Percentiles rank a stretch among this genome's conserved stretches.
Evolutionary conservation across 2,888 invertebrate species (phyloP).

Genomic region (Coenonympha arcania): DNA sequence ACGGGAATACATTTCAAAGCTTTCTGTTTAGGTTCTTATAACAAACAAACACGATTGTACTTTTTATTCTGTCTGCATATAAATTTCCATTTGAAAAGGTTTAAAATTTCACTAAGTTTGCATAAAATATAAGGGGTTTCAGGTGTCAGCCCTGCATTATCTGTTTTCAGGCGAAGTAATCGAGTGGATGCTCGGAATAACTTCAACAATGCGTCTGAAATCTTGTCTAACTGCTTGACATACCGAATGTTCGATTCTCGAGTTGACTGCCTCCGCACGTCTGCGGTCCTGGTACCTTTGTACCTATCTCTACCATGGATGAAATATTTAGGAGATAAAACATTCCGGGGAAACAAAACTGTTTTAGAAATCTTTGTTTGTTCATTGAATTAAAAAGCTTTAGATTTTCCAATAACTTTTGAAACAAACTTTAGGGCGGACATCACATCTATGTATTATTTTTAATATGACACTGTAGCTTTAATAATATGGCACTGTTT

Average conservation of each 20-base stretch:
- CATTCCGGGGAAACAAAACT: background rate
- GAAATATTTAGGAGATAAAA: conserved; percentile 19
- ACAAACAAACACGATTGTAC: too few species aligned
- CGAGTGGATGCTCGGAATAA: conserved; percentile 55
- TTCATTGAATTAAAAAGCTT: background rate
- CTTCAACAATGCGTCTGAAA: conserved; percentile 69
- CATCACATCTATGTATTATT: too few species aligned
- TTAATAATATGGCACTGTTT: too few species aligned
- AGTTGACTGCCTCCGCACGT: conserved; percentile 29
- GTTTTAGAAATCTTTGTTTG: conserved; percentile 2
- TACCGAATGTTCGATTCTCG: conserved; percentile 57
- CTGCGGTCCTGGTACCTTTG: conserved; percentile 28
- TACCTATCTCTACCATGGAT: conserved; percentile 14
- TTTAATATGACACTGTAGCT: too few species aligned
- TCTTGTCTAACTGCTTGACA: conserved; percentile 67
- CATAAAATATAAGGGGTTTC: background rate
- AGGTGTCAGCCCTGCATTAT: conserved; percentile 36
- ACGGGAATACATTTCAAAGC: too few species aligned
- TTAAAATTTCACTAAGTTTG: background rate
- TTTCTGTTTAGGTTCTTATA: too few species aligned
- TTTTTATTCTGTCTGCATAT: too few species aligned
- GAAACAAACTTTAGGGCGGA: too few species aligned
- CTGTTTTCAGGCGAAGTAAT: conserved; percentile 46
- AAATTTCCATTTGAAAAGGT: background rate
- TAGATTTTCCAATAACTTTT: background rate